Evolutionary conservation across 1,140 invertebrate genomes (phyloP).

Genomic region (Papilio machaon): DNA sequence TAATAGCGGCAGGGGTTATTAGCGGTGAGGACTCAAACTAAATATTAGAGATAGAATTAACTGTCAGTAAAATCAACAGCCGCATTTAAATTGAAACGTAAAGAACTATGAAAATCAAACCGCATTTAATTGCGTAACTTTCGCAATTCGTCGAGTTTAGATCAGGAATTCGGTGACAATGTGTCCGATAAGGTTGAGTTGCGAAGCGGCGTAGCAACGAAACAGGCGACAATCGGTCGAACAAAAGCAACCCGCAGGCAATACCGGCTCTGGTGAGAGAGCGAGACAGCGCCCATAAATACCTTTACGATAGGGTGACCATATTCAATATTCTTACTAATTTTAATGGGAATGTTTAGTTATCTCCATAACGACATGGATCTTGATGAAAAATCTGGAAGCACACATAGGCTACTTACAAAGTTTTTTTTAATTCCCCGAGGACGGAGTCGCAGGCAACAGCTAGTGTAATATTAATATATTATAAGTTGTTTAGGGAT

Average conservation of each 20-base stretch:
- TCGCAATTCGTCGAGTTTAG: slow-evolving; percentile 12
- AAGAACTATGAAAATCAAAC: background rate
- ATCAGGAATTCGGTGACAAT: slow-evolving; percentile 6
- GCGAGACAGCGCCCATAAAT: slow-evolving; percentile 32
- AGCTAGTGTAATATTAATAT: background rate
- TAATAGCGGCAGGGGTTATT: too few species aligned
- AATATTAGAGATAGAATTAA: too few species aligned
- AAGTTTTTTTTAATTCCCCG: too few species aligned
- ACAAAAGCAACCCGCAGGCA: slow-evolving; percentile 7
- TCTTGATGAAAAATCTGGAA: too few species aligned
- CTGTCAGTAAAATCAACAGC: too few species aligned
- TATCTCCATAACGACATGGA: too few species aligned
- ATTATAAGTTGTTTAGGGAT: background rate
- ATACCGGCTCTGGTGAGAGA: slow-evolving; percentile 26
- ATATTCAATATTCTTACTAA: background rate
- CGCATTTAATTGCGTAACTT: too few species aligned
- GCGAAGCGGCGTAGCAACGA: background rate
- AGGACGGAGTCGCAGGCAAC: too few species aligned
- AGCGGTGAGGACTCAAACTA: too few species aligned
- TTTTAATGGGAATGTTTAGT: too few species aligned
- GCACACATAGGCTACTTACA: too few species aligned
- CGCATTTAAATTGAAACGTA: too few species aligned
- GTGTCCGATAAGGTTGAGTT: slow-evolving; percentile 9
- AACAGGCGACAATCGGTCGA: slow-evolving; percentile 9
- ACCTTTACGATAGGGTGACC: slow-evolving; percentile 3